phyloP scores from a whole-genome alignment of 2,797 vertebrate species.

The Dicrostonyx torquatus region DNA sequence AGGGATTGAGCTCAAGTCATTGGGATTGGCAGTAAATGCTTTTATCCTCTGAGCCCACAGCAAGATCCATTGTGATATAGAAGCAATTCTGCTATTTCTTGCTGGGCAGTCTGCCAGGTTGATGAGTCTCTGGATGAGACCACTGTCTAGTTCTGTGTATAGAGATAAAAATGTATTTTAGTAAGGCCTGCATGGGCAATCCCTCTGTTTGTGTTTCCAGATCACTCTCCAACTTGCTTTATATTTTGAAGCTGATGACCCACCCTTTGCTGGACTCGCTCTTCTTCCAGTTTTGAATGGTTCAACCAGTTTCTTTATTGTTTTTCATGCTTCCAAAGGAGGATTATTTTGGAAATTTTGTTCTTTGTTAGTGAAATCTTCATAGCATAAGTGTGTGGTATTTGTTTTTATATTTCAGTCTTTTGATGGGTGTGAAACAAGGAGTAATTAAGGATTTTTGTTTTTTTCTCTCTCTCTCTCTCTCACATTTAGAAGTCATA shows the following conservation, averaged over 20 bases:
- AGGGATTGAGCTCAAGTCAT: neutral
- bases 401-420: neutral
- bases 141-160: neutral
- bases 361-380: neutral
- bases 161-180: neutral
- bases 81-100: slow-evolving; percentile 26
- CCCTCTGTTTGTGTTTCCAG: neutral
- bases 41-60: neutral
- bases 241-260: neutral
- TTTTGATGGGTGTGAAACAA: neutral
- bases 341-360: neutral
- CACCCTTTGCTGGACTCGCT: neutral
- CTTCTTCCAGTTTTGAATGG: neutral
- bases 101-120: neutral
- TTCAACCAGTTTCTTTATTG: neutral
- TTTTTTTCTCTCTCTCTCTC: neutral
- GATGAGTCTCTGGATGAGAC: neutral
- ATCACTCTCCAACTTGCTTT: neutral
- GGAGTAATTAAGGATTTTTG: neutral
- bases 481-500: neutral
- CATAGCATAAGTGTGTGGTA: neutral
- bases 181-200: neutral
- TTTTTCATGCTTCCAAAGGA: neutral
- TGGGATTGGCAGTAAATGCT: neutral
- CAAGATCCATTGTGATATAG: neutral